Conservation (phyloP, 2,797 vertebrate species). For the Pristis pectinata region DNA sequence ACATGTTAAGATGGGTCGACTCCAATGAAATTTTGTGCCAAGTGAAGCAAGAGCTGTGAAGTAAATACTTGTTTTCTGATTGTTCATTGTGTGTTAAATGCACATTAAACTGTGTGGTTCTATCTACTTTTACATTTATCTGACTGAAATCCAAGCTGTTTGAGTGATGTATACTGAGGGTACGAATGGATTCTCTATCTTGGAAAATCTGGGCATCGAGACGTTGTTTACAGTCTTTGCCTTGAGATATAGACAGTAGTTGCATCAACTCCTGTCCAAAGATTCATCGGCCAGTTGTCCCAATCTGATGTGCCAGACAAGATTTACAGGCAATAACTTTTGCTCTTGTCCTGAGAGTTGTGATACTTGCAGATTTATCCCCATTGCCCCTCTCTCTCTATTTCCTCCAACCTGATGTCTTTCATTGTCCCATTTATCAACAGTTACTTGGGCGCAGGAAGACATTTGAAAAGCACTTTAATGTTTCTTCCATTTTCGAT, state of each 20-base stretch:
- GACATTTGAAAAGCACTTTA: background rate
- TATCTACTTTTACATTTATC: background rate
- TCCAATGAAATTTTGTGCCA: background rate
- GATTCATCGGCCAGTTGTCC: background rate
- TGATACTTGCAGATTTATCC: background rate
- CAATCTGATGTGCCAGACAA: background rate
- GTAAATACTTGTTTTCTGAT: background rate
- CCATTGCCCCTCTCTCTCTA: too few relatives aligned
- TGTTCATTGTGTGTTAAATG: background rate
- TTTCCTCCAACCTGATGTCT: too few relatives aligned
- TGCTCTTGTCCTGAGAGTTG: background rate
- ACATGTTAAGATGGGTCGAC: background rate
- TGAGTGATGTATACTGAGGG: background rate
- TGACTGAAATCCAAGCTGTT: background rate
- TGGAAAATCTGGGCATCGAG: background rate
- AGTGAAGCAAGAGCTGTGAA: background rate
- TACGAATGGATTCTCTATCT: background rate
- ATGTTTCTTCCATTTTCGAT: background rate
- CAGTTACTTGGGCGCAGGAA: background rate
- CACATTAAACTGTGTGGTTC: background rate
- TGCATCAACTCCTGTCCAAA: background rate
- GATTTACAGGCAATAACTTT: background rate
- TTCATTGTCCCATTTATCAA: background rate
- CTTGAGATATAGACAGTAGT: background rate
- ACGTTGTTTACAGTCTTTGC: background rate